Conservation (phyloP, 2,888 invertebrate species). For the Fragum sueziense region DNA sequence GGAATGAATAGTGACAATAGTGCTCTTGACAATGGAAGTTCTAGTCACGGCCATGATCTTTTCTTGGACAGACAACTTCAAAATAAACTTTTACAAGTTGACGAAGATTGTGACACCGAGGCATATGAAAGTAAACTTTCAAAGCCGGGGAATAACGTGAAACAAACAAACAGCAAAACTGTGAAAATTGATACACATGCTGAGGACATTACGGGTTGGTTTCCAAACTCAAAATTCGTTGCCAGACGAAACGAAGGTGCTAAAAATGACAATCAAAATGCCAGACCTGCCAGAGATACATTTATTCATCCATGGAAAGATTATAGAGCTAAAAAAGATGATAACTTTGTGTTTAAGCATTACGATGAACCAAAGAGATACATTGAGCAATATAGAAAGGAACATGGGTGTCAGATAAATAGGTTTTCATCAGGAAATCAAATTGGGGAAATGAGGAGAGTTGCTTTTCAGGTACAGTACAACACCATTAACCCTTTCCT, state of each 20-base stretch:
- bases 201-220: constrained; percentile 70
- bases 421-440: constrained; percentile 46
- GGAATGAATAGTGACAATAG: constrained; percentile 52
- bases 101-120: constrained; percentile 62
- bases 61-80: constrained; percentile 69
- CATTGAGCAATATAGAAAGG: constrained; percentile 70
- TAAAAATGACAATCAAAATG: constrained; percentile 37
- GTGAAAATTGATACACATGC: constrained; percentile 36
- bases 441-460: constrained; percentile 46
- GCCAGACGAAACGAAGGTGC: constrained; percentile 65
- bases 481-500: too few relatives aligned
- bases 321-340: constrained; percentile 56
- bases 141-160: constrained; percentile 44
- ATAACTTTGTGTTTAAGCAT: constrained; percentile 68
- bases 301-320: constrained; percentile 65
- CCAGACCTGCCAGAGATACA: constrained; percentile 36
- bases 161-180: constrained; percentile 30
- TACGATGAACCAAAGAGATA: constrained; percentile 63
- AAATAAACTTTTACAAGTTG: constrained; percentile 69
- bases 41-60: constrained; percentile 63
- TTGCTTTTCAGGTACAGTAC: constrained; percentile 60
- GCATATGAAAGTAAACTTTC: constrained; percentile 49
- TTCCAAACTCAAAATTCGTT: constrained; percentile 62
- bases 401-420: constrained; percentile 57
- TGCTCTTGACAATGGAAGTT: constrained; percentile 36